Evolutionary conservation across 2,888 invertebrate genomes (phyloP).

Genomic region (Alitta virens): DNA sequence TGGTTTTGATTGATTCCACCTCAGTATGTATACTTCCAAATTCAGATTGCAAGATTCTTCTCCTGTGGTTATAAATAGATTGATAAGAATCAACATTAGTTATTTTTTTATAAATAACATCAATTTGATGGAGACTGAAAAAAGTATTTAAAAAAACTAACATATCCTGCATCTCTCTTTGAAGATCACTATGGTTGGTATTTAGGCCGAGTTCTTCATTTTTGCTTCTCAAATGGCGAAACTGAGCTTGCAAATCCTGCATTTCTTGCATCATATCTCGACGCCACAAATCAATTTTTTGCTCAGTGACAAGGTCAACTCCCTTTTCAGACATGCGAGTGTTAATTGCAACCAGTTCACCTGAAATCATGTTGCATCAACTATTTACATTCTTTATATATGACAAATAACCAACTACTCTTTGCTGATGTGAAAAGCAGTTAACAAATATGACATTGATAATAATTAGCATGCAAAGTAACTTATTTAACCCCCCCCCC

Average conservation of each 20-base stretch:
- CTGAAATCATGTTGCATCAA: too few species aligned
- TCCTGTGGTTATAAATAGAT: constrained; percentile 1
- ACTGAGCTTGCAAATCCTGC: constrained; percentile 19
- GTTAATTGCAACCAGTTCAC: constrained; percentile 12
- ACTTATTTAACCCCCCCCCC: too few species aligned
- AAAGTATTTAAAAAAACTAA: neutral
- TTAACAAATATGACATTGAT: too few species aligned
- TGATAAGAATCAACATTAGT: neutral
- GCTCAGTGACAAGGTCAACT: constrained; percentile 19
- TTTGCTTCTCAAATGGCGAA: neutral
- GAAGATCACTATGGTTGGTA: neutral
- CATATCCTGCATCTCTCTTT: constrained; percentile 6
- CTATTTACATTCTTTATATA: too few species aligned
- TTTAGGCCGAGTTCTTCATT: neutral
- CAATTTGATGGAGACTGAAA: neutral
- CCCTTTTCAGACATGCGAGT: constrained; percentile 18
- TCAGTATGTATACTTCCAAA: constrained; percentile 12
- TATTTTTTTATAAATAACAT: neutral
- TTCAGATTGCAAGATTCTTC: constrained; percentile 5
- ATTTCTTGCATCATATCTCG: constrained; percentile 19
- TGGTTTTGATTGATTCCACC: constrained; percentile 8
- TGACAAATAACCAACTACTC: too few species aligned
- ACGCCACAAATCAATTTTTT: constrained; percentile 22
- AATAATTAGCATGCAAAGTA: too few species aligned
- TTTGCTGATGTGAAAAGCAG: too few species aligned